A percentile compares a stretch with the other conserved stretches of the same genome.
These are phyloP conservation scores for Sternarchorhynchus goeldii DNA, from an alignment of 2,797 vertebrate species.

Conservation along the genomic window DNA sequence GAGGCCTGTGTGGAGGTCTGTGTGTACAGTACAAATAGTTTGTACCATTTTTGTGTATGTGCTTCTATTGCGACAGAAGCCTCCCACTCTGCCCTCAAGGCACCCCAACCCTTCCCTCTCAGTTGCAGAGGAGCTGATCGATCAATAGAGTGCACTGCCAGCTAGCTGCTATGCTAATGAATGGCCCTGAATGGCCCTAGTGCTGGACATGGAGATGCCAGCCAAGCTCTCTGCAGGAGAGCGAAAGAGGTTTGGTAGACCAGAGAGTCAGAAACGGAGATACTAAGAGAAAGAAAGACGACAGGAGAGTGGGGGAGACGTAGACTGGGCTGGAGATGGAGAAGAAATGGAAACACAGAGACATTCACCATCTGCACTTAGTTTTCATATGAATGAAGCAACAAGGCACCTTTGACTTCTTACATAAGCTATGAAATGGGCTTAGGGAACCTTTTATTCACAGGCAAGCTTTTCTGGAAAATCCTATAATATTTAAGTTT, in stretches of 20 bases:
- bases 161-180: slow-evolving; percentile 46
- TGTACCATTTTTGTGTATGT: slow-evolving; percentile 30
- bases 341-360: slow-evolving; percentile 21
- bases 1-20: background rate
- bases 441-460: slow-evolving; percentile 6
- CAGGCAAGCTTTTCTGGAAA: background rate
- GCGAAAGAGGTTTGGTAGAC: background rate
- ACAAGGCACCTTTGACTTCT: slow-evolving; percentile 9
- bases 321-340: background rate
- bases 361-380: slow-evolving; percentile 34
- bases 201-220: slow-evolving; percentile 6
- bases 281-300: slow-evolving; percentile 1
- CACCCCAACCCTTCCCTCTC: background rate
- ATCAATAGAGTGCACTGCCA: slow-evolving; percentile 43
- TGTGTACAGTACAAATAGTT: slow-evolving; percentile 22
- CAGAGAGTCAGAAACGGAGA: background rate
- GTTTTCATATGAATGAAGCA: slow-evolving; percentile 32
- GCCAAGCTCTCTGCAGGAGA: slow-evolving; percentile 25
- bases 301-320: slow-evolving; percentile 7
- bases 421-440: slow-evolving; percentile 17
- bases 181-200: slow-evolving; percentile 34
- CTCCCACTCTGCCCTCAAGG: slow-evolving; percentile 46
- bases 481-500: background rate
- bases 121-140: slow-evolving; percentile 49
- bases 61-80: slow-evolving; percentile 24